phyloP scores from a whole-genome alignment of 2,888 invertebrate genomes.

The Phrixothrix hirtus region DNA sequence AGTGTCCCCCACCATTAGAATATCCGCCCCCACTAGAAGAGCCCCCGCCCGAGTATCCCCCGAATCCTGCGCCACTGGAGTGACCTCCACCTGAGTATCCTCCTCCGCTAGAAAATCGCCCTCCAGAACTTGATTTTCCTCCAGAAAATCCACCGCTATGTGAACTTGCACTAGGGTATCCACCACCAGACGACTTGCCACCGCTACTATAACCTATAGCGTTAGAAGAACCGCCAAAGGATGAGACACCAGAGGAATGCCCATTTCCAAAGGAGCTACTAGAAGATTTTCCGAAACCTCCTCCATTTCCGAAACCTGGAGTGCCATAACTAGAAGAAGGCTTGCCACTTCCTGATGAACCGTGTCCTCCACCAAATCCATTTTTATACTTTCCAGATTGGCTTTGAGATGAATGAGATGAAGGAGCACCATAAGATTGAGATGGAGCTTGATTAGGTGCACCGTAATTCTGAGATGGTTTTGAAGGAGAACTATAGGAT shows the following conservation, averaged over 20 bases:
- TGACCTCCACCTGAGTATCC: neutral
- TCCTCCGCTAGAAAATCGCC: conserved; percentile 55
- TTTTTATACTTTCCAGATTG: conserved; percentile 55
- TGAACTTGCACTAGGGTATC: neutral
- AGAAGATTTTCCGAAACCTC: conserved; percentile 41
- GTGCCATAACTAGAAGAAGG: conserved; percentile 42
- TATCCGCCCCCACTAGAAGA: conserved; percentile 47
- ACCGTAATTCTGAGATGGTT: conserved; percentile 38
- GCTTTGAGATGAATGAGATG: conserved; percentile 47
- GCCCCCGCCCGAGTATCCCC: conserved; percentile 27
- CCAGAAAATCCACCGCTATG: conserved; percentile 19
- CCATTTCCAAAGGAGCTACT: conserved; percentile 5
- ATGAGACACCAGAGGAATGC: conserved; percentile 48
- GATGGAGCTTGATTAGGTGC: conserved; percentile 38
- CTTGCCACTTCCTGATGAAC: neutral
- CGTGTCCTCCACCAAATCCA: conserved; percentile 2
- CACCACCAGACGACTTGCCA: neutral
- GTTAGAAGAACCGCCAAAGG: conserved; percentile 34
- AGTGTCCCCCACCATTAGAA: conserved; percentile 46
- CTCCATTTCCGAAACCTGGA: conserved; percentile 36
- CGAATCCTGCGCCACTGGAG: neutral
- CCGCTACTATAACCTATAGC: conserved; percentile 53
- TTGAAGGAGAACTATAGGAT: conserved; percentile 35
- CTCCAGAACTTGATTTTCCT: conserved; percentile 39
- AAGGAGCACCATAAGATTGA: conserved; percentile 36